Base-by-base conservation (phyloP, 2,888 invertebrate genomes). In the Eupithecia subfuscata region DNA sequence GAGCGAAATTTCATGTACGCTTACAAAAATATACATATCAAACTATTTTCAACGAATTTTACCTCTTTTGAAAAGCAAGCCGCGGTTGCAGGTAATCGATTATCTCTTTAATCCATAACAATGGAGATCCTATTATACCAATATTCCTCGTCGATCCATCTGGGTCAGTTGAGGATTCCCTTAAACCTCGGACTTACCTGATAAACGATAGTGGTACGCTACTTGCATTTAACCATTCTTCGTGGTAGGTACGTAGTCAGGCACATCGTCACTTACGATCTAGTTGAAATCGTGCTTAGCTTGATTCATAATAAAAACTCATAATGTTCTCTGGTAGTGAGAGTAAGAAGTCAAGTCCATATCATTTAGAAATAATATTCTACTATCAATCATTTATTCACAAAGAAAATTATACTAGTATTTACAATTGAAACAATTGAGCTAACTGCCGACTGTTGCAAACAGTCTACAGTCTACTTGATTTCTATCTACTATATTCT, bases 121-220 rank as follows among this genome's bases (percentile, higher is more conserved):
- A 52, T 73, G 76, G 76, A 80, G 79, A 75, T 79, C 65, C 65
- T 67, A 67, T 67, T 67, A 67, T n/a, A 40, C 37, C 7, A 22
- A 40, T 67, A 67, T 67, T 40, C 65, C 65, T 18, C 37, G 25
- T 22, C 60, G 25, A 60, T 60, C 60, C 37, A 70, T 67, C 70
- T 75, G 68, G 71, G 74, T 37, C 74, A 75, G 60, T 4, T 16
- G 14, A 71, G 70, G 67, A 75, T 75, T 68, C 48, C 30, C 43
- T 64, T 34, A 45, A 52, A 71, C 12, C 12, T 60, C 60, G 14
- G 60, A 60, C 60, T 60, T 60, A 60, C 60, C 60, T 22, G 60
- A 6, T 25, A 25, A 60, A 12, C 60, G 22, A 60, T 60, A 7
- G 25, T 22, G 11, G 56, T 48, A 56, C 9, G 63, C 30, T 30